Percentiles rank a stretch among this genome's conserved stretches.
Conservation (phyloP, 2,797 vertebrate genomes). For the Orestias chungarensis region DNA sequence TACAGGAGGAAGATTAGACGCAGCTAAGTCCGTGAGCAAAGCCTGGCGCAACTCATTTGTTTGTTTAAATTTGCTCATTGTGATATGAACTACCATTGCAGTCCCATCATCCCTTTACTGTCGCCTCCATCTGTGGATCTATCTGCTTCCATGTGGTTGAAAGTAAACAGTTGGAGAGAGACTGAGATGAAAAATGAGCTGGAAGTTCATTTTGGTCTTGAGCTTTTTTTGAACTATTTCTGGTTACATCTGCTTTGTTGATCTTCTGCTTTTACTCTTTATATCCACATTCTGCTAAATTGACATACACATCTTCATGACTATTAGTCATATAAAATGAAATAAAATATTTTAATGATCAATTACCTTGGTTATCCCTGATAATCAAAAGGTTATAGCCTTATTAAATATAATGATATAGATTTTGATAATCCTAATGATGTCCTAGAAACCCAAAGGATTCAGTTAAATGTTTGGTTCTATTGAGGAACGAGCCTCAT, state of each 20-base stretch:
- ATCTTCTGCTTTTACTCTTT: neutral
- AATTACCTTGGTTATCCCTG: neutral
- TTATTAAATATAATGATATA: neutral
- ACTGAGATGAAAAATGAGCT: constrained; percentile 11
- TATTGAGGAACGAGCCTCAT: neutral
- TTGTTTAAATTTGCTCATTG: constrained; percentile 61
- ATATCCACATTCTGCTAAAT: neutral
- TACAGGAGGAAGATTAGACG: constrained; percentile 7
- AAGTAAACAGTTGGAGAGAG: constrained; percentile 4
- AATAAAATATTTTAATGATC: neutral
- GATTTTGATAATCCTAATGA: neutral
- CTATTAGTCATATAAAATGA: neutral
- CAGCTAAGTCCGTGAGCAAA: constrained; percentile 24
- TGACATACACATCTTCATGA: neutral
- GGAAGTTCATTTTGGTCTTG: constrained; percentile 7
- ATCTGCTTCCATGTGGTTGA: constrained; percentile 2
- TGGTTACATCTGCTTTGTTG: constrained; percentile 1
- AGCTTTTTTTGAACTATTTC: constrained; percentile 21
- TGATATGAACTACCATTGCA: constrained; percentile 34
- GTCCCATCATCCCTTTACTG: constrained; percentile 27
- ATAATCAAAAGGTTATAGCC: neutral
- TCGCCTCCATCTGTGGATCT: constrained; percentile 11
- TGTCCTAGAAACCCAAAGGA: neutral
- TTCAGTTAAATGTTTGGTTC: neutral
- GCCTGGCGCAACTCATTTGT: constrained; percentile 54